A percentile compares a stretch with the other conserved stretches of the same genome.
phyloP scores from a whole-genome alignment of 1,140 invertebrate genomes.

The Drosophila subobscura region DNA sequence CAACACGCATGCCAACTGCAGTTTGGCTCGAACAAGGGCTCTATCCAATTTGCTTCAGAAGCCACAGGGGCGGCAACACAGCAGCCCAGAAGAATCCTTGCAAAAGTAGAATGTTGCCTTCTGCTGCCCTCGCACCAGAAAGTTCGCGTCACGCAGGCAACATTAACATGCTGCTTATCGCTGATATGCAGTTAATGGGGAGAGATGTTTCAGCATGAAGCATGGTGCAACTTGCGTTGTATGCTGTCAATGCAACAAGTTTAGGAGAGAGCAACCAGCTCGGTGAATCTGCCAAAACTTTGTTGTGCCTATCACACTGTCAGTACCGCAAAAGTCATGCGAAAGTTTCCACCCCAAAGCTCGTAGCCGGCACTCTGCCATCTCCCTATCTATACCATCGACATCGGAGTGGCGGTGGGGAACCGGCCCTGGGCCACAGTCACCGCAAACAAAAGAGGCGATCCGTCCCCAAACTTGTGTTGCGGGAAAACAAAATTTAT shows the following conservation, averaged over 20 bases:
- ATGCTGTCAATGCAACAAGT: slow-evolving; percentile 75
- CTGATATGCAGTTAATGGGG: slow-evolving; percentile 27
- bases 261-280: slow-evolving; percentile 7
- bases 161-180: slow-evolving; percentile 49
- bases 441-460: slow-evolving; percentile 4
- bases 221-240: slow-evolving; percentile 23
- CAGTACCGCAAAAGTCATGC: slow-evolving; percentile 63
- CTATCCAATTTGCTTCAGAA: slow-evolving; percentile 61
- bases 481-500: slow-evolving; percentile 49
- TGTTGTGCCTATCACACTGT: slow-evolving; percentile 63
- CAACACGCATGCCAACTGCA: slow-evolving; percentile 61
- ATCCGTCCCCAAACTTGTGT: slow-evolving; percentile 26
- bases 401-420: slow-evolving; percentile 1
- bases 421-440: background rate
- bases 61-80: slow-evolving; percentile 2
- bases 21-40: slow-evolving; percentile 20
- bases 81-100: too few relatives aligned
- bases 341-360: slow-evolving; percentile 44
- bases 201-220: background rate
- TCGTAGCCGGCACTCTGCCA: background rate
- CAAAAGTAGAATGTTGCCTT: background rate
- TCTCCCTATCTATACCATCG: slow-evolving; percentile 52
- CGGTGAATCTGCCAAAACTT: slow-evolving; percentile 50
- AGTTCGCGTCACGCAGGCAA: slow-evolving; percentile 38
- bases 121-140: slow-evolving; percentile 12